Evolutionary conservation across 2,797 vertebrate species (phyloP).

Genomic region (Babyrousa celebensis): DNA sequence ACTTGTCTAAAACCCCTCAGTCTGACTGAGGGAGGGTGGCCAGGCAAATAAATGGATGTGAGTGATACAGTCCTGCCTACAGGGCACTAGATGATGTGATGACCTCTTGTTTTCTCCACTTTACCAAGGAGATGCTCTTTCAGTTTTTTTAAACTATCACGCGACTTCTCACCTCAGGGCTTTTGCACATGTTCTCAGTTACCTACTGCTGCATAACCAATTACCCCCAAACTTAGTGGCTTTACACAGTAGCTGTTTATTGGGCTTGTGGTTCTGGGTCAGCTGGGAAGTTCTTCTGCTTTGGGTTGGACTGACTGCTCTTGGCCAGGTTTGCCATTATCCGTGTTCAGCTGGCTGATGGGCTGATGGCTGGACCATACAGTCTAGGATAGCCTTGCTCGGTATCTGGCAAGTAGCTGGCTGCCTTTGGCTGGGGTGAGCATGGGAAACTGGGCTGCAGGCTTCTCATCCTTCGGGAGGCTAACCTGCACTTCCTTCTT

Average conservation of each 20-base stretch:
- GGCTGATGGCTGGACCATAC: neutral
- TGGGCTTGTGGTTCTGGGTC: neutral
- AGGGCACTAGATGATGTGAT: neutral
- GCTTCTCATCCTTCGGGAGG: neutral
- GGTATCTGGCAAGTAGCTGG: neutral
- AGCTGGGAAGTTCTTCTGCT: no score
- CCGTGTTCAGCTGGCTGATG: no score
- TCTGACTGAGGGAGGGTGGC: neutral
- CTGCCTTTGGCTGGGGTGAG: neutral
- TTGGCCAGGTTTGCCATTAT: no score
- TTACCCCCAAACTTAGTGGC: no score
- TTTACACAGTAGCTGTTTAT: neutral
- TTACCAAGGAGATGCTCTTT: neutral
- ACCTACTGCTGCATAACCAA: neutral
- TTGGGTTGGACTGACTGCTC: no score
- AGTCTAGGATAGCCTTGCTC: neutral
- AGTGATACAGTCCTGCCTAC: neutral
- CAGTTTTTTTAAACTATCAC: neutral
- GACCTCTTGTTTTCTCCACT: neutral
- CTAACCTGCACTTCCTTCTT: neutral
- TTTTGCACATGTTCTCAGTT: slow-evolving; percentile 4
- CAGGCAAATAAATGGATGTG: neutral
- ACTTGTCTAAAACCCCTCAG: neutral
- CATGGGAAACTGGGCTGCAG: neutral
- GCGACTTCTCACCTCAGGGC: neutral